A percentile compares a stretch with the other conserved stretches of the same genome.
phyloP scores from a whole-genome alignment of 2,888 invertebrate genomes.

The Pandemis heparana region DNA sequence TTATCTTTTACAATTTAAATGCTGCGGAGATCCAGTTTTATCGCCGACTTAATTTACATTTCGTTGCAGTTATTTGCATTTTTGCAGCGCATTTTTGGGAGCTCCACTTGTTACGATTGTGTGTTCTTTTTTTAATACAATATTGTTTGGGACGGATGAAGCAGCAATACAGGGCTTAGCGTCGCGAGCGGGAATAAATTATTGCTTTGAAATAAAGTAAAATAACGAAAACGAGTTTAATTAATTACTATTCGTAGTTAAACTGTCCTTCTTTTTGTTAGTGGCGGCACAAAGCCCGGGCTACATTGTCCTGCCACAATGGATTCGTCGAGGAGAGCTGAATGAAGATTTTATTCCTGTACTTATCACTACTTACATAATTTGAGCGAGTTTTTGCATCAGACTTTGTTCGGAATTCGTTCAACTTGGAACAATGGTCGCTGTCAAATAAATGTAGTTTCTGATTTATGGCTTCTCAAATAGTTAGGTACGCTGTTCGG shows the following conservation, averaged over 20 bases:
- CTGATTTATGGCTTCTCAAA: conserved; percentile 21
- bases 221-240: conserved; percentile 29
- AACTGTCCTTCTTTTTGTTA: conserved; percentile 38
- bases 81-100: conserved; percentile 19
- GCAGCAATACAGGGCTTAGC: conserved; percentile 21
- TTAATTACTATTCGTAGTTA: conserved; percentile 39
- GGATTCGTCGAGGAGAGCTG: conserved; percentile 33
- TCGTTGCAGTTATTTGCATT: conserved; percentile 37
- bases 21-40: conserved; percentile 39
- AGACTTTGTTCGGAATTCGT: conserved; percentile 31
- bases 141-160: conserved; percentile 18
- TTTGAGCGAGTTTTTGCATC: conserved; percentile 41
- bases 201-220: conserved; percentile 12
- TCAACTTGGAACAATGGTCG: conserved; percentile 33
- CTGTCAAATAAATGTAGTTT: conserved; percentile 36
- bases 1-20: conserved; percentile 42
- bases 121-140: conserved; percentile 6
- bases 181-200: conserved; percentile 6
- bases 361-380: conserved; percentile 43
- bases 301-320: conserved; percentile 39
- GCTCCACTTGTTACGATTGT: conserved; percentile 35
- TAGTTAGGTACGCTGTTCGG: not conserved
- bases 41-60: conserved; percentile 43
- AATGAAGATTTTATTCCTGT: conserved; percentile 42
- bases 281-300: conserved; percentile 28